Evolutionary conservation across 1,140 invertebrate species (phyloP), one percentile per base, ranked within the genome.

Genomic region (Drosophila equinoxialis): DNA sequence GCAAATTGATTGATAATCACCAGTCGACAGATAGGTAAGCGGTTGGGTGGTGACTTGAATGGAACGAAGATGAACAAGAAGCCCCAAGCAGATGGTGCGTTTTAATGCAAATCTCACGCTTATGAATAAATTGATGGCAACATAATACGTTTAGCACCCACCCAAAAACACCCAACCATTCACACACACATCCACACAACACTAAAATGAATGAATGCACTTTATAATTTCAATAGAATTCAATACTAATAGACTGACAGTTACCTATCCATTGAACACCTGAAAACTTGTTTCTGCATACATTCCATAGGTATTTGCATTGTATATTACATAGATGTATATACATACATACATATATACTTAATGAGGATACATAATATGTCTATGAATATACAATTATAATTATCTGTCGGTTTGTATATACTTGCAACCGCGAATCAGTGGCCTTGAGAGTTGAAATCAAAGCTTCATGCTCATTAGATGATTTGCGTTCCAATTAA

Each of bases 401-500:
- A 51, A 51, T 51, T 51, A 58, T 58, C 6, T 20, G 11, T 59
- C 63, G 45, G 67, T 20, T 33, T 30, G 23, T 30, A 33, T 26
- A 35, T 14, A 30, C 1, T 23, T 30, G 30, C 42, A 20, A 14
- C 11, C 39, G 6, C 30, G 17, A 48, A 6, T 17, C 3, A 51
- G 30, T 78, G 65, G 61, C 77, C 55, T 85, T 84, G 35, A 23
- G 30, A 41, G 39, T 68, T 77, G 33, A 78, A 85, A 79, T 86
- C 83, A 71, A 66, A 68, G 57, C 68, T 62, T 48, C 72, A 65
- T 59, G 79, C 79, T 89, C 83, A 83, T 86, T 86, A 86, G 84
- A 80, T 84, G 79, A 86, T 86, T 87, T 86, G 60, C 72, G 81
- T 77, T 89, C 83, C 74, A 86, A 86, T 86, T 86, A 86, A 86